Conservation (phyloP, 2,888 invertebrate species). For the Nebria brevicollis region DNA sequence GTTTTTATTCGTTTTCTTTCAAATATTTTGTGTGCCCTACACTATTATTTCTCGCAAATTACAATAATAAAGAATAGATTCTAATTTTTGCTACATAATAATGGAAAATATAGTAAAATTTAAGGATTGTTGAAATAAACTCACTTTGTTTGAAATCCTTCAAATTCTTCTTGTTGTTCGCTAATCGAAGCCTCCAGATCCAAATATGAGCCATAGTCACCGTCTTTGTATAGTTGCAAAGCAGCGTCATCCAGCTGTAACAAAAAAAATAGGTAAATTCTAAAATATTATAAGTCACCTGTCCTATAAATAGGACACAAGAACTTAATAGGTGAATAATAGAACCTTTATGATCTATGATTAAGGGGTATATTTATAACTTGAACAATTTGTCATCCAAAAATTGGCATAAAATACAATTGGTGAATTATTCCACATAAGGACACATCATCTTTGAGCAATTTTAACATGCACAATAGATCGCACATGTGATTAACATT, state of each 20-base stretch:
- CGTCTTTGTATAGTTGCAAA: conserved; percentile 95
- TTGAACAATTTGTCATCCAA: neutral
- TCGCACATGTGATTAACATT: neutral
- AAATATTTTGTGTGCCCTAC: neutral
- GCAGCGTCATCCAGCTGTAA: conserved; percentile 97
- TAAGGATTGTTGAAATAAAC: conserved; percentile 53
- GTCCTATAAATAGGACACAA: no score
- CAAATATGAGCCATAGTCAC: conserved; percentile 96
- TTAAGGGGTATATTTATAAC: neutral
- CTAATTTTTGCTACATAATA: no score
- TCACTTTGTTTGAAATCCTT: conserved; percentile 94
- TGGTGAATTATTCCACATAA: neutral
- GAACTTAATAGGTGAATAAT: no score
- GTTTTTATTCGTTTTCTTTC: neutral
- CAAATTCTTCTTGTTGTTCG: conserved; percentile 97
- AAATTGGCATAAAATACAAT: neutral
- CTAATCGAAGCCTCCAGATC: conserved; percentile 96
- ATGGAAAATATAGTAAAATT: no score
- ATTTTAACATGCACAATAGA: neutral
- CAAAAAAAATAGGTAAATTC: conserved; percentile 53
- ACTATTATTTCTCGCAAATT: neutral
- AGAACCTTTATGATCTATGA: neutral
- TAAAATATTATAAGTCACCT: neutral
- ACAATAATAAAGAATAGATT: no score
- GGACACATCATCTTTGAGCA: neutral